Conservation (phyloP, 2,113 vertebrate genomes). For the Mesoclemmys tuberculata region DNA sequence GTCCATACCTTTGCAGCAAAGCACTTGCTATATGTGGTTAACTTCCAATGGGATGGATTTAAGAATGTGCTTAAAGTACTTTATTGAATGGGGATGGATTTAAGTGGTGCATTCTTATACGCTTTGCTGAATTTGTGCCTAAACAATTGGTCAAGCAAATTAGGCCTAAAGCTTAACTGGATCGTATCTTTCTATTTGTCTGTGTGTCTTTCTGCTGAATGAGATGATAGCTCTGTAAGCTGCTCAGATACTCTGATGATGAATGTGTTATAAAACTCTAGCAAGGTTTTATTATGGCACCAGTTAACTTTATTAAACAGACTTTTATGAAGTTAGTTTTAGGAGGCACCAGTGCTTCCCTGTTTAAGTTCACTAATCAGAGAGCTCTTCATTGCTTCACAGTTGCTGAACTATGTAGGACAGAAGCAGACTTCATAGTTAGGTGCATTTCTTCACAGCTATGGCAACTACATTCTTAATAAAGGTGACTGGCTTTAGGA, state of each 20-base stretch:
- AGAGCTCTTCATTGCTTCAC: not conserved
- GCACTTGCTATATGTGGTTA: not conserved
- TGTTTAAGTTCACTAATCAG: not conserved
- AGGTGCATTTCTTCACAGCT: not conserved
- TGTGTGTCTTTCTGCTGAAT: not conserved
- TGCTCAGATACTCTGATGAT: not conserved
- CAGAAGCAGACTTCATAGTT: not conserved
- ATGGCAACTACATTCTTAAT: not conserved
- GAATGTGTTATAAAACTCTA: not conserved
- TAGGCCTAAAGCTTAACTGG: not conserved
- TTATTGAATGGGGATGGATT: not conserved
- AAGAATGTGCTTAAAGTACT: not conserved
- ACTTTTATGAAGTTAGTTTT: not conserved
- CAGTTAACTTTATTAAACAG: not conserved
- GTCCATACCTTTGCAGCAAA: not conserved
- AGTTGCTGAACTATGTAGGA: fast-evolving
- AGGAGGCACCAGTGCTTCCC: fast-evolving
- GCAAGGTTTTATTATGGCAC: not conserved
- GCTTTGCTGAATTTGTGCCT: fast-evolving
- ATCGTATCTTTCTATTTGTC: not conserved
- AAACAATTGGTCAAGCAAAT: not conserved
- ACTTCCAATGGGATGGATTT: not conserved
- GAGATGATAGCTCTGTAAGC: not conserved
- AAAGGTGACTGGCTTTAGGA: not conserved
- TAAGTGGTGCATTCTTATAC: too few relatives aligned